Conservation (phyloP, 2,113 vertebrate genomes). For the Percopsis transmontana region DNA sequence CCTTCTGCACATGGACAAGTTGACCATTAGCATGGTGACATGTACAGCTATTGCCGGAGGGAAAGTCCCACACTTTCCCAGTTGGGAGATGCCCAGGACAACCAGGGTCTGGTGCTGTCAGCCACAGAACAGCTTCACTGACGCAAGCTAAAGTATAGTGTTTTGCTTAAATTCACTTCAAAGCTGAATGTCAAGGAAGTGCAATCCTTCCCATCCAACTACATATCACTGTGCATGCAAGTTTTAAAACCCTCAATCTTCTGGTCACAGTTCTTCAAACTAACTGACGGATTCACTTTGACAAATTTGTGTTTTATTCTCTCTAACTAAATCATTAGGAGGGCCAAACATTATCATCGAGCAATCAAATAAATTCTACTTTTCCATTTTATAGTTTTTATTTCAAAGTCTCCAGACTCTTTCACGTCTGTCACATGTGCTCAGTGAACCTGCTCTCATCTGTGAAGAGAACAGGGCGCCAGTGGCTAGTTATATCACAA, state of each 20-base stretch:
- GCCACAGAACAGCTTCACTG: slow-evolving; percentile 30
- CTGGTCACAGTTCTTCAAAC: too few species aligned
- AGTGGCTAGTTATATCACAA: too few species aligned
- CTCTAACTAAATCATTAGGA: slow-evolving; percentile 12
- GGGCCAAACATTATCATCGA: slow-evolving; percentile 19
- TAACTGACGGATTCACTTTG: background rate
- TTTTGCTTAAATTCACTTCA: slow-evolving; percentile 27
- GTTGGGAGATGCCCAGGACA: slow-evolving; percentile 13
- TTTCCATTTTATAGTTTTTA: slow-evolving; percentile 9
- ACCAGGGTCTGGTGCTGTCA: slow-evolving; percentile 14
- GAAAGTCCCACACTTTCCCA: slow-evolving; percentile 8
- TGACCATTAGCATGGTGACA: slow-evolving; percentile 15
- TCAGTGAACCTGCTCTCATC: too few species aligned
- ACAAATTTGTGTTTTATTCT: background rate
- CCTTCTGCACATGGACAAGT: background rate
- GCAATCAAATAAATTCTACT: slow-evolving; percentile 18
- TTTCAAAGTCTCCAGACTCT: too few species aligned
- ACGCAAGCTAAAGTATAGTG: background rate
- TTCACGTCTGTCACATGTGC: too few species aligned
- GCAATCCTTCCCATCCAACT: background rate
- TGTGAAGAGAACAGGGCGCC: too few species aligned
- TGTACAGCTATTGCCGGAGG: slow-evolving; percentile 19
- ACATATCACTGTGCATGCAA: too few species aligned
- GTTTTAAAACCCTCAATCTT: too few species aligned
- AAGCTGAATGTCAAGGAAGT: slow-evolving; percentile 11